A percentile compares a stretch with the other conserved stretches of the same genome.
Conservation (phyloP, 1,140 invertebrate species). For the Ericerus pela region DNA sequence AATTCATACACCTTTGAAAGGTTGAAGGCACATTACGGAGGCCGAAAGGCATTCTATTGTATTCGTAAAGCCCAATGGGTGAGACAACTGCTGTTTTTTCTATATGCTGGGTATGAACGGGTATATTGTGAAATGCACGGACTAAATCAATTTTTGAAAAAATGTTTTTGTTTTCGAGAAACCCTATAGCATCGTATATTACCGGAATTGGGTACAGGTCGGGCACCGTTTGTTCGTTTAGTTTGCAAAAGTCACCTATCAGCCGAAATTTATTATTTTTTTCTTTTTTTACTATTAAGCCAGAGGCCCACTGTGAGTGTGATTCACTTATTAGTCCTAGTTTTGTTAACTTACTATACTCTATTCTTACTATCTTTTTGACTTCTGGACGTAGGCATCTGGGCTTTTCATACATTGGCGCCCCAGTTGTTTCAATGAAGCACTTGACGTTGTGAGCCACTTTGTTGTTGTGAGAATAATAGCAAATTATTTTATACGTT, state of each 20-base stretch:
- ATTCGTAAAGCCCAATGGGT: slow-evolving; percentile 27
- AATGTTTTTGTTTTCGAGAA: not conserved
- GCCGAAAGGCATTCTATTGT: slow-evolving; percentile 30
- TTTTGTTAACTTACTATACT: slow-evolving; percentile 26
- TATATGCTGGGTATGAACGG: slow-evolving; percentile 28
- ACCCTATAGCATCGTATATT: not conserved
- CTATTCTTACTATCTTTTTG: not conserved
- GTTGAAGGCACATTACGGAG: slow-evolving; percentile 29
- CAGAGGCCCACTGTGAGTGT: slow-evolving; percentile 30
- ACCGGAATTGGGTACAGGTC: not conserved
- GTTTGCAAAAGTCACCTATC: slow-evolving; percentile 28
- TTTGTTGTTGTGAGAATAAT: too few relatives aligned
- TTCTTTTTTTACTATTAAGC: slow-evolving; percentile 36
- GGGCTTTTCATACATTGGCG: slow-evolving; percentile 14
- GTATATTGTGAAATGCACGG: slow-evolving; percentile 38
- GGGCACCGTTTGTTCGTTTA: slow-evolving; percentile 24
- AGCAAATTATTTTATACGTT: too few relatives aligned
- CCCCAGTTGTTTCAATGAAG: slow-evolving; percentile 26
- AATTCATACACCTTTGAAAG: slow-evolving; percentile 24
- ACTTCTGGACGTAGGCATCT: not conserved
- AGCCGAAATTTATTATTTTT: slow-evolving; percentile 29
- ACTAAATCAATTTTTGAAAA: slow-evolving; percentile 32
- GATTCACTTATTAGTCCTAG: slow-evolving; percentile 23
- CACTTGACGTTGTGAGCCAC: slow-evolving; percentile 20
- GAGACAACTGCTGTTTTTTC: slow-evolving; percentile 35